Evolutionary conservation across 2,888 invertebrate genomes (phyloP).

Genomic region (Drosophila recens): DNA sequence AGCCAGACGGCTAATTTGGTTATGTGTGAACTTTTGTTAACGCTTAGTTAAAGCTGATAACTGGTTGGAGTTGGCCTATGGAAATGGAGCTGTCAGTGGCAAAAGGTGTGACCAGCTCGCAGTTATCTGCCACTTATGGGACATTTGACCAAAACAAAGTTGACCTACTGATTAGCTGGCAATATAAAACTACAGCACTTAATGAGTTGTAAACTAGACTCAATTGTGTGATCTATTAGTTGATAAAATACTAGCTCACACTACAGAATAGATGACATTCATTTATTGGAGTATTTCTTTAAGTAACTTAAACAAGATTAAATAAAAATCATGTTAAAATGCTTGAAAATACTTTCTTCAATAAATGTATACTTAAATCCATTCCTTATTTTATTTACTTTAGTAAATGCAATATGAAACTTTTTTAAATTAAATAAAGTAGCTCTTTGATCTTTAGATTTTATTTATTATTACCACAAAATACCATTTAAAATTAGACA

Average conservation of each 20-base stretch:
- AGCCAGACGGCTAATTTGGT: constrained; percentile 52
- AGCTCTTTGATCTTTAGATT: constrained; percentile 12
- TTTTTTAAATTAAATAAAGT: not conserved
- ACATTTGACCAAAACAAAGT: constrained; percentile 29
- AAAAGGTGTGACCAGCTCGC: constrained; percentile 60
- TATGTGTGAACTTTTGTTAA: constrained; percentile 67
- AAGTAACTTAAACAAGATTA: not conserved
- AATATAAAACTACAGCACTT: constrained; percentile 37
- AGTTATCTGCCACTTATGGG: constrained; percentile 37
- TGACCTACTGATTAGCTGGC: constrained; percentile 23
- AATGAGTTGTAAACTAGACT: constrained; percentile 30
- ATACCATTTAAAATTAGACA: constrained; percentile 11
- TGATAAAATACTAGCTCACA: not conserved
- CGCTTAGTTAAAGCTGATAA: constrained; percentile 45
- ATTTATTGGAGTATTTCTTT: not conserved
- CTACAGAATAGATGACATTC: not conserved
- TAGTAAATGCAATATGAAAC: too few species aligned
- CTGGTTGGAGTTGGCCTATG: constrained; percentile 46
- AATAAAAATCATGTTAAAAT: too few species aligned
- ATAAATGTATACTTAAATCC: not conserved
- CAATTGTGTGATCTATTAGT: not conserved
- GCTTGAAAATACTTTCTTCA: not conserved
- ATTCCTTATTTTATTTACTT: not conserved
- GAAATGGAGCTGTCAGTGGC: constrained; percentile 70
- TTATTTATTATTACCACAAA: not conserved